Conservation (phyloP, 1,140 invertebrate genomes). For the Asbolus verrucosus region DNA sequence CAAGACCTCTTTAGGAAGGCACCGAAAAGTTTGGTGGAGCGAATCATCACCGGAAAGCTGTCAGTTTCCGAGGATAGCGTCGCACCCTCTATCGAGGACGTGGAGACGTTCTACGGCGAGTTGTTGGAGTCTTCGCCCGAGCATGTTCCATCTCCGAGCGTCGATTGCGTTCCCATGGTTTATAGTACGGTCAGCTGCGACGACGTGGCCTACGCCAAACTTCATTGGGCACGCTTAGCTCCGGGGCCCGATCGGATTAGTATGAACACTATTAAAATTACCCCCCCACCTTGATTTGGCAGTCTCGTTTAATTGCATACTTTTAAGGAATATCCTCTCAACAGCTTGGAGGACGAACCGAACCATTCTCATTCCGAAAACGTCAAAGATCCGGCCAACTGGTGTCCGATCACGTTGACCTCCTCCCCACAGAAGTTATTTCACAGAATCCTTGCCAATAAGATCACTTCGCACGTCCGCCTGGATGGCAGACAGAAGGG, state of each 20-base stretch:
- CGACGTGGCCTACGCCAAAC: constrained; percentile 17
- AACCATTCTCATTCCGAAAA: constrained; percentile 45
- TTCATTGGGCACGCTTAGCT: constrained; percentile 15
- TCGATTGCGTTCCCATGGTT: background rate
- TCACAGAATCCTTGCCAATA: constrained; percentile 58
- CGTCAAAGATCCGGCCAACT: constrained; percentile 14
- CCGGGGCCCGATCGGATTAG: constrained; percentile 48
- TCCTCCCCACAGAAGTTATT: constrained; percentile 33
- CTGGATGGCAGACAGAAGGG: constrained; percentile 59
- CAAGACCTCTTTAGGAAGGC: constrained; percentile 14
- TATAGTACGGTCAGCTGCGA: constrained; percentile 14
- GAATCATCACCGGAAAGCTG: background rate
- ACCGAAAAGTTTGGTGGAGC: background rate
- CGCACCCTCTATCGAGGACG: background rate
- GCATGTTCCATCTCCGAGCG: background rate
- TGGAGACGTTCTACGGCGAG: background rate
- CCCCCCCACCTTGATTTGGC: background rate
- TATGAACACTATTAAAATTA: constrained; percentile 7
- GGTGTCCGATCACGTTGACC: constrained; percentile 48
- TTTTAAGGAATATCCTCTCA: background rate
- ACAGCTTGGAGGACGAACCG: constrained; percentile 7
- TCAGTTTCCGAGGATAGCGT: background rate
- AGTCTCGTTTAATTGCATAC: constrained; percentile 39
- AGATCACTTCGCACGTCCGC: constrained; percentile 53
- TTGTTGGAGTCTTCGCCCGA: background rate